phyloP scores from a whole-genome alignment of 30 jellyfish, hydroid and myxozoan species.

The Calvadosia cruxmelitensis region DNA sequence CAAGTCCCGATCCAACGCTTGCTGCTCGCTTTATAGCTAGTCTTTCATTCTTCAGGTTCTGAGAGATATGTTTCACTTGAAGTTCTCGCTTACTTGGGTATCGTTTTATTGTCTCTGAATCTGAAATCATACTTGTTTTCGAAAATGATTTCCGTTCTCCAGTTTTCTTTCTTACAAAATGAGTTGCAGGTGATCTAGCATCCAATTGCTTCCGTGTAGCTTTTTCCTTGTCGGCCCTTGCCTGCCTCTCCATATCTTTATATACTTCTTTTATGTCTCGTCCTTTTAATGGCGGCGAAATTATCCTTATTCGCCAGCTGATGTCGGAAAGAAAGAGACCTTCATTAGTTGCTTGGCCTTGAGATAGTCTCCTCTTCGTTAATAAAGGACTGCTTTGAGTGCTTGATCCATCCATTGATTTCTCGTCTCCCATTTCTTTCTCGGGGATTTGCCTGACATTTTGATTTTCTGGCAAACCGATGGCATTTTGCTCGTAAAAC shows the following conservation, averaged over 20 bases:
- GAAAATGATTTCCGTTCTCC: no score
- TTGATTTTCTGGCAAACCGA: neutral
- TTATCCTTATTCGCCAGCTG: conserved; percentile 9
- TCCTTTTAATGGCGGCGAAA: conserved; percentile 32
- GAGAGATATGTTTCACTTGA: no score
- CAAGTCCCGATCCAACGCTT: no score
- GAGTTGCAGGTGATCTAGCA: no score
- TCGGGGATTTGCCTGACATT: neutral
- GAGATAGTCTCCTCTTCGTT: no score
- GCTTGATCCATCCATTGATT: neutral
- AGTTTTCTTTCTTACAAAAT: no score
- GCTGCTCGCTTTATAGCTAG: no score
- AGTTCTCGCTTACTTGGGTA: no score
- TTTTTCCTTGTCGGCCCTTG: neutral
- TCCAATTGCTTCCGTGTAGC: neutral
- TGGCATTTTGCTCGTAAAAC: no score
- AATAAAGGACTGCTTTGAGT: neutral
- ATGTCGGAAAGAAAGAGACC: neutral
- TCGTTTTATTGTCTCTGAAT: no score
- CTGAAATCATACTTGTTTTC: no score
- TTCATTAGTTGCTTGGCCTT: neutral
- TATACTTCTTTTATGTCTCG: conserved; percentile 31
- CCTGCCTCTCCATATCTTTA: conserved; percentile 34
- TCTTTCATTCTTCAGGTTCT: no score
- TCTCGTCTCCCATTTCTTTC: neutral